Base-by-base conservation (phyloP, 1,140 invertebrate species). In the Coelopa frigida region DNA sequence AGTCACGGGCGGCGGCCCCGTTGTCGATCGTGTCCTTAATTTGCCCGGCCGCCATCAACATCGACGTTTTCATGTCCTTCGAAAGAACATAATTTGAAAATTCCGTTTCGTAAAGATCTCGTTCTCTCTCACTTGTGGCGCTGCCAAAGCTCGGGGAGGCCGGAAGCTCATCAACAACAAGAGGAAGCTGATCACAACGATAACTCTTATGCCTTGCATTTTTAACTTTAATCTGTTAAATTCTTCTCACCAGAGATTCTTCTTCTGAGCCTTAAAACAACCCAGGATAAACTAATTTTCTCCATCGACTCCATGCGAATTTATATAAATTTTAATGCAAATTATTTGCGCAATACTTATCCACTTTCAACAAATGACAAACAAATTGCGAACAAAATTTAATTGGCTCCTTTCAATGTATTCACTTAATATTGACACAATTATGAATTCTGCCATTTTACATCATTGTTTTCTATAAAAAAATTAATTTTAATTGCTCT, bases 11-110 rank as follows among this genome's bases (percentile, higher is more conserved):
- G 0, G 51, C 59, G 1, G 48, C 59, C 5, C 56, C 58, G 1
- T 50, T 52, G 6, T 64, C 61, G 6, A 54, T 11, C 4, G 55
- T 11, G 4, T 62, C 51, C 20, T 65, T 52, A 3, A 55, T 4
- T 33, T 62, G 59, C 2, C 40, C 48, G 1, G 33, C 33, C 4
- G 52, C 53, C 54, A 60, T 4, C 37, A 62, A n/a, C 11, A 58
- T 45, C 7, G 50, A 48, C 1, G 49, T 50, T 31, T 43, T 41
- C 3, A 61, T 3, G 33, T 65, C 61, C 60, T 62, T 32, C 0
- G 4, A 22, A 32, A 21, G 20, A 32, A 8, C 23, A 1, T 44
- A 22, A 32, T 33, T 11, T 5, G 33, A 24, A 14, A 17, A 27
- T 17, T 20, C n/a, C 10, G 20, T 11, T 20, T 27, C 23, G 21